Conservation (phyloP, 2,113 vertebrate species). For the Myotis yumanensis region DNA sequence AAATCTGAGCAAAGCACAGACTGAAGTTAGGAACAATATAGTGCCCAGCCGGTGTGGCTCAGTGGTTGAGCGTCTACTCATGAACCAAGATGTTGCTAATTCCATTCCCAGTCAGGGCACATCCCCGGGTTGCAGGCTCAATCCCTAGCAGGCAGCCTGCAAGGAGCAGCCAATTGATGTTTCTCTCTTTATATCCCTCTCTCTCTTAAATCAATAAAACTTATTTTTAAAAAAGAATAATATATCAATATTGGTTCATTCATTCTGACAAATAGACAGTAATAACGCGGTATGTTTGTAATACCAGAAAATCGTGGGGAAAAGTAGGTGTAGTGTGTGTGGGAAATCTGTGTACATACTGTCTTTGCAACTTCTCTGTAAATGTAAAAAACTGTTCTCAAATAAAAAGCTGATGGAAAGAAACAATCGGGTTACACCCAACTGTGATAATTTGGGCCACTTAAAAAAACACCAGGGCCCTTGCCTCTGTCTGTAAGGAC, state of each 20-base stretch:
- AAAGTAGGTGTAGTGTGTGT: not conserved
- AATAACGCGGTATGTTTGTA: not conserved
- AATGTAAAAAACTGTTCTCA: not conserved
- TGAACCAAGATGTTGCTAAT: too few species aligned
- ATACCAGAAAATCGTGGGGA: not conserved
- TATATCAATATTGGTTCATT: not conserved
- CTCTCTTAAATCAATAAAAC: not conserved
- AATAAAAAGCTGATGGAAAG: not conserved
- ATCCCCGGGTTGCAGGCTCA: too few species aligned
- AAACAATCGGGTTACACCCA: not conserved
- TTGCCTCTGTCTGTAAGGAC: not conserved
- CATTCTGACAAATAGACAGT: not conserved
- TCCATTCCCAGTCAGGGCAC: too few species aligned
- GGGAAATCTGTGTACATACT: not conserved
- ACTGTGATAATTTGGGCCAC: not conserved
- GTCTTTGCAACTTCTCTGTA: not conserved
- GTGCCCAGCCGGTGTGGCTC: not conserved
- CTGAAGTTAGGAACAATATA: not conserved
- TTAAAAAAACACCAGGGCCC: not conserved
- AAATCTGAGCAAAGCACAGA: not conserved
- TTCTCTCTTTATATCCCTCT: not conserved
- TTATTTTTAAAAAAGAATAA: not conserved
- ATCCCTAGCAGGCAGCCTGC: too few species aligned
- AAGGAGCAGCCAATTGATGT: too few species aligned
- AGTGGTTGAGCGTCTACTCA: not conserved